These are phyloP conservation scores for Acropternis orthonyx DNA, from an alignment of 2,797 vertebrate genomes.

Conservation along the genomic window DNA sequence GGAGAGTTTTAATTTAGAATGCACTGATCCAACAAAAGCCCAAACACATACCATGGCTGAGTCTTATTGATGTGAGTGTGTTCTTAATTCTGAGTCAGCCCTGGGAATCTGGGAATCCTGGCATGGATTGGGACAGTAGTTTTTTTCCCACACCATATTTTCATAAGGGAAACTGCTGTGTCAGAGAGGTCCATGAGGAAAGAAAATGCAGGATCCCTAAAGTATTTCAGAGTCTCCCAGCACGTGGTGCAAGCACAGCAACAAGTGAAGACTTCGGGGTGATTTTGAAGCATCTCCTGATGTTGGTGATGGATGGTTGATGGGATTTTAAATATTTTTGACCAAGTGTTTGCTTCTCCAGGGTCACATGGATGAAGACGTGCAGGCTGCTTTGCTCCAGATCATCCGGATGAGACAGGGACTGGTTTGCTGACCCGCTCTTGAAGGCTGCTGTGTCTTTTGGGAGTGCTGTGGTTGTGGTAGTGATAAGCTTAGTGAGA, in stretches of 20 bases:
- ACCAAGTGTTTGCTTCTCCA: slow-evolving; percentile 33
- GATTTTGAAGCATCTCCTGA: background rate
- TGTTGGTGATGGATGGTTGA: background rate
- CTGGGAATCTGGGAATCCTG: background rate
- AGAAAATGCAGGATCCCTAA: background rate
- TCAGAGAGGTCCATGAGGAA: background rate
- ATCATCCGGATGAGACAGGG: slow-evolving; percentile 98
- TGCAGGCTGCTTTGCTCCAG: slow-evolving; percentile 94
- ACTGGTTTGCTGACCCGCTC: slow-evolving; percentile 85
- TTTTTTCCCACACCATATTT: background rate
- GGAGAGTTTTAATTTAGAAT: background rate
- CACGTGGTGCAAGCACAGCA: background rate
- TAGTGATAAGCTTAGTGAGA: background rate
- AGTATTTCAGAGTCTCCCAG: background rate
- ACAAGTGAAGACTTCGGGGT: background rate
- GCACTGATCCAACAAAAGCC: background rate
- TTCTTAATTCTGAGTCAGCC: background rate
- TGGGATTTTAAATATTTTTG: background rate
- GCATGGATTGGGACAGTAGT: background rate
- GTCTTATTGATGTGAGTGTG: background rate
- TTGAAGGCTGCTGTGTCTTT: background rate
- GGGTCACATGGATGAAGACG: slow-evolving; percentile 99
- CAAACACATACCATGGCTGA: background rate
- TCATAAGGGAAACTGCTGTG: background rate
- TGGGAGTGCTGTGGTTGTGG: background rate